Evolutionary conservation across 2,113 vertebrate genomes (phyloP), one percentile per base, ranked within the genome.

Genomic region (Grallaria varia): DNA sequence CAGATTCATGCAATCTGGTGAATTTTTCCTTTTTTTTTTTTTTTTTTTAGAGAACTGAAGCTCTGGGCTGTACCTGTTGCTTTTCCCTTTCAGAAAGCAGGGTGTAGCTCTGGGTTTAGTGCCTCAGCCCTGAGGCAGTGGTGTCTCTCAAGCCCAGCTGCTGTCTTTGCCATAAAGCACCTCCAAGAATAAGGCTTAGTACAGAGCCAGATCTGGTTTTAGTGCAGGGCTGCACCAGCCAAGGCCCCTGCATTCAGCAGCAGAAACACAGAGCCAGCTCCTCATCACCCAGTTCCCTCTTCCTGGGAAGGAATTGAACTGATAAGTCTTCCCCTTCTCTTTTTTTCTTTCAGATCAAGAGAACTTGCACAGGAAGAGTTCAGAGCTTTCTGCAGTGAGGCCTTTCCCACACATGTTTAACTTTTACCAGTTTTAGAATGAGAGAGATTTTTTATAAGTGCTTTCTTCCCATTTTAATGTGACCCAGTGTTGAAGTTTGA

Each of bases 261-360:
- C 44, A 73, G 47, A 23, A 74, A 18, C 8, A 5, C 2, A 22
- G 58, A 68, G 44, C 55, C 40, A 52, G 23, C 27, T 30, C 35
- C 75, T 81, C 31, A 30, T 21, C 50, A 69, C 31, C 25, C 69
- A 2, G 23, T 35, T 59, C 35, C 18, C 35, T 59, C 8, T 40
- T 60, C 30, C 14, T 24, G 14, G 44, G 50, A 77, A 66, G 55
- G 42, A 80, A 27, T 4, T 16, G 6, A 80, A 78, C n/a, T 53
- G 17, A 80, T 56, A 18, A 7, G 37, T 6, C 4, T 68, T 91
- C 9, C 2, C 16, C 4, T 71, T 79, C 71, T 86, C 31, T 83
- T 83, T 67, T 91, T 58, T 62, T 77, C 84, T 95, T 96, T 89
- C 89, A 96, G 96, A 22, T 68, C n/a, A 49, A 81, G 85, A 67